Conservation (phyloP, 2,888 invertebrate genomes). For the Leptura quadrifasciata region DNA sequence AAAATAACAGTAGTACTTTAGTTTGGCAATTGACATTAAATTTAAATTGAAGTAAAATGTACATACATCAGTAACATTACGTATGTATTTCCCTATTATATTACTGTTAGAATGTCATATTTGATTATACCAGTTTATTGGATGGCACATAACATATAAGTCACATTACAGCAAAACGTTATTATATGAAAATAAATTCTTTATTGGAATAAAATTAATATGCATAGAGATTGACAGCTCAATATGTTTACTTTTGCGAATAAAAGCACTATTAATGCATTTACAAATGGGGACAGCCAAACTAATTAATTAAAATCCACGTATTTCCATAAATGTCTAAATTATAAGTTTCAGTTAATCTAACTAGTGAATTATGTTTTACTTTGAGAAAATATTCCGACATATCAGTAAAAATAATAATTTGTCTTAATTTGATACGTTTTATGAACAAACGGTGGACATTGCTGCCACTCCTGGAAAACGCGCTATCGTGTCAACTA, state of each 20-base stretch:
- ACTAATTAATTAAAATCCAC: no score
- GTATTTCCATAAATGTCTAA: no score
- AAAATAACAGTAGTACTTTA: conserved; percentile 32
- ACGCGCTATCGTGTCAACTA: no score
- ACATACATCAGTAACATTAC: conserved; percentile 27
- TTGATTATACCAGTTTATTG: conserved; percentile 31
- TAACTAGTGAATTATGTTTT: no score
- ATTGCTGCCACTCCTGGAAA: no score
- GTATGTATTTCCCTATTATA: conserved; percentile 26
- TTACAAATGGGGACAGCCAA: no score
- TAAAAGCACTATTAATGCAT: not conserved
- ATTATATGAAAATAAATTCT: conserved; percentile 23
- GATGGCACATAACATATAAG: conserved; percentile 32
- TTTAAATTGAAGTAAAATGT: conserved; percentile 39
- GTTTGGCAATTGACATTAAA: conserved; percentile 34
- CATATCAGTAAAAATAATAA: no score
- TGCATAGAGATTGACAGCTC: not conserved
- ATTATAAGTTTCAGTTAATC: no score
- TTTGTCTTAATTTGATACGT: no score
- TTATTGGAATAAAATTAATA: conserved; percentile 8
- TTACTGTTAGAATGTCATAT: conserved; percentile 31
- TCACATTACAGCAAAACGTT: conserved; percentile 32
- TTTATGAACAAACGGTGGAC: no score
- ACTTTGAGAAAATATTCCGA: no score
- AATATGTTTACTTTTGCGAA: not conserved